Percentiles rank a stretch among this genome's conserved stretches.
Evolutionary conservation across 2,113 vertebrate species (phyloP).

Genomic region (Daboia siamensis): DNA sequence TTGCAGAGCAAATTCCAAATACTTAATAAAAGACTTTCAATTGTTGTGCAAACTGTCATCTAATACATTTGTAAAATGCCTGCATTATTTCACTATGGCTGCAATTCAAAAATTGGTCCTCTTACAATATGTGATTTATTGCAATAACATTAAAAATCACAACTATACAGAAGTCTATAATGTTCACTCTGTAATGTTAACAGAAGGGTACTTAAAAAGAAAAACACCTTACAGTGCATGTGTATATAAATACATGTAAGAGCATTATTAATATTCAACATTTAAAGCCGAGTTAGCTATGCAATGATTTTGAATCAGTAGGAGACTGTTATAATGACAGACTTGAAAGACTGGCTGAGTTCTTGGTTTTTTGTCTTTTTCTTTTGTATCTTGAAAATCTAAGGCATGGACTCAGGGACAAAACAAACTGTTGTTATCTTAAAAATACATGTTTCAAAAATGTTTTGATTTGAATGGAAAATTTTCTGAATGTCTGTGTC

Average conservation of each 20-base stretch:
- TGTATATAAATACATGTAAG: slow-evolving; percentile 31
- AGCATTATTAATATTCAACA: slow-evolving; percentile 25
- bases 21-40: background rate
- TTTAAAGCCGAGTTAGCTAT: slow-evolving; percentile 64
- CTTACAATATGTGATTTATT: background rate
- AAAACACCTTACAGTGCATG: slow-evolving; percentile 16
- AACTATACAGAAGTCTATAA: background rate
- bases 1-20: background rate
- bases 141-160: slow-evolving; percentile 17
- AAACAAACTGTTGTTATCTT: slow-evolving; percentile 16
- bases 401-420: slow-evolving; percentile 58
- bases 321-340: slow-evolving; percentile 35
- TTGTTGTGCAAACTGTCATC: fast-evolving
- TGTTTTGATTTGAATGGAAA: background rate
- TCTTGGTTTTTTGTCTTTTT: slow-evolving; percentile 25
- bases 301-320: background rate
- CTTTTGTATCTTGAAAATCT: background rate
- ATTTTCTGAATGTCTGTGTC: background rate
- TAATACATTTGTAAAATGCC: background rate
- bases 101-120: slow-evolving; percentile 9
- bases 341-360: background rate
- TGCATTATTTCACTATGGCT: background rate
- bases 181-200: slow-evolving; percentile 31
- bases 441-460: background rate
- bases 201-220: slow-evolving; percentile 57